Conservation (phyloP, 2,888 invertebrate genomes). For the Euzetes globulus region DNA sequence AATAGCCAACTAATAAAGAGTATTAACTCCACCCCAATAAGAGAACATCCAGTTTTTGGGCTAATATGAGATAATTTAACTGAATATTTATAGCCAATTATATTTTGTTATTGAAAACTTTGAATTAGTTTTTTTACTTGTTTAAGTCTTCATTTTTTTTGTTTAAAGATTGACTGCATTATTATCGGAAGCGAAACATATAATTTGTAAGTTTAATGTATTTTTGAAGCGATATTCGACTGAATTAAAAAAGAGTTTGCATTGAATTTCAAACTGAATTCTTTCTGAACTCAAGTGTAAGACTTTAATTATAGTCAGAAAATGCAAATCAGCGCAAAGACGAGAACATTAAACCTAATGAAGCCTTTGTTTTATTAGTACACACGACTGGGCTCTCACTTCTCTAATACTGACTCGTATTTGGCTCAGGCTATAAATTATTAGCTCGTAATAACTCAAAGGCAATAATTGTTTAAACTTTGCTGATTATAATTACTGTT, state of each 20-base stretch:
- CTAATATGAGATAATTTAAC: not conserved
- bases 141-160: not conserved
- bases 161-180: not conserved
- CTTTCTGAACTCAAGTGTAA: not conserved
- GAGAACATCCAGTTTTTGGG: not conserved
- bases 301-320: constrained; percentile 18
- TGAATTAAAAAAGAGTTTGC: not conserved
- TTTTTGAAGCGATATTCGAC: too few species aligned
- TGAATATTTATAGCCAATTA: not conserved
- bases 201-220: not conserved
- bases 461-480: constrained; percentile 18
- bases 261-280: not conserved
- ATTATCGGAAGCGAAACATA: not conserved
- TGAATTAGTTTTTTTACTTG: not conserved
- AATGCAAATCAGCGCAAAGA: constrained; percentile 13
- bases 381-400: not conserved
- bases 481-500: constrained; percentile 10
- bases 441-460: not conserved
- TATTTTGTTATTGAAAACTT: not conserved
- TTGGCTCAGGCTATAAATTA: constrained; percentile 4
- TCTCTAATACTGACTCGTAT: not conserved
- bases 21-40: constrained; percentile 9
- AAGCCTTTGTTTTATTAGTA: constrained; percentile 18
- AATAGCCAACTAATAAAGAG: constrained; percentile 18
- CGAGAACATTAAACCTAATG: constrained; percentile 13